Evolutionary conservation across 2,888 invertebrate species (phyloP).

Genomic region (Cheilosia impressa): DNA sequence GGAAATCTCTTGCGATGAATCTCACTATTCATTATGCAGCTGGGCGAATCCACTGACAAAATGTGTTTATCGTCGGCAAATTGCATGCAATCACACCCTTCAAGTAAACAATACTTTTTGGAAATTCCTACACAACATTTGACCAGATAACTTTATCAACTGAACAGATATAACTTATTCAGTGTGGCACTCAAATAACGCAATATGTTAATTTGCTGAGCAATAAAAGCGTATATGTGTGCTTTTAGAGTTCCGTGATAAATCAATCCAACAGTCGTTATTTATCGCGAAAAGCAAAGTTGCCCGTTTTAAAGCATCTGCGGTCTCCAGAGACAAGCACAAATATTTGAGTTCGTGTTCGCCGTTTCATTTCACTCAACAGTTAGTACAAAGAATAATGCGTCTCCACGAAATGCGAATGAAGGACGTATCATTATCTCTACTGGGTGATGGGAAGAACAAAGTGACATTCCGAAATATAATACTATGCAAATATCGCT

Average conservation of each 20-base stretch:
- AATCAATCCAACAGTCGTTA: slow-evolving; percentile 5
- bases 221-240: slow-evolving; percentile 9
- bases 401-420: not conserved
- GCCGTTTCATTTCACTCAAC: not conserved
- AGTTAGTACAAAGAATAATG: slow-evolving; percentile 7
- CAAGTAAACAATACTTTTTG: not conserved
- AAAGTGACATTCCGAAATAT: slow-evolving; percentile 8
- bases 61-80: not conserved
- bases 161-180: not conserved
- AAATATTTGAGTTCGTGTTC: slow-evolving; percentile 2
- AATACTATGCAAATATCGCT: slow-evolving; percentile 25
- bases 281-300: slow-evolving; percentile 11
- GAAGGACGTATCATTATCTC: slow-evolving; percentile 1
- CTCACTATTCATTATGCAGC: not conserved
- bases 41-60: not conserved
- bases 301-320: not conserved
- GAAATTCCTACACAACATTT: not conserved
- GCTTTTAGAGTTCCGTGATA: not conserved
- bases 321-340: not conserved
- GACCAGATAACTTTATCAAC: not conserved
- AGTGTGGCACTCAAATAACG: not conserved
- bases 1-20: not conserved
- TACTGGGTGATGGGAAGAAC: not conserved
- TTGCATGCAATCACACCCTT: not conserved
- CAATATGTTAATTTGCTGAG: slow-evolving; percentile 7